Base-by-base conservation (phyloP, 2,113 vertebrate species). In the Podarcis muralis region DNA sequence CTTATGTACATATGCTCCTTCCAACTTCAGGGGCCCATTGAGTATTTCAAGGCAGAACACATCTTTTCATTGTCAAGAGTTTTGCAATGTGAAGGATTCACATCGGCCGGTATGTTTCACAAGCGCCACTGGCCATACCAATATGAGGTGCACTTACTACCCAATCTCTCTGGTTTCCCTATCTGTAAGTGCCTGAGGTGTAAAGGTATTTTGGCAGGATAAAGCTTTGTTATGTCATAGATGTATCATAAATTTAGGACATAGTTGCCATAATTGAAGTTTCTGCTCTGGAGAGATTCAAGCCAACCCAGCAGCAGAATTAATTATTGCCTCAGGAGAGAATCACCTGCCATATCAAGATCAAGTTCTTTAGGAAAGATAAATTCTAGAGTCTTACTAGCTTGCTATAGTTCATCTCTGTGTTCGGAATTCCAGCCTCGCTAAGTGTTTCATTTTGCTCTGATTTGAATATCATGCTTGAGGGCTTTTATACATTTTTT, bases 171-270 rank as follows among this genome's bases (percentile, higher is more conserved):
- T 74, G 20, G 12, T 79, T 94, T 78, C 62, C 1, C 90, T 91
- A 57, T 65, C 53, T 74, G 2, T 77, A 75, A 90, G 40, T 89
- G 79, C 74, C 81, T 53, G 76, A 92, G 81, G 94, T 87, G 25
- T 81, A 90, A 92, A 92, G 65, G 43, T 87, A 78, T 91, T 91
- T 32, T 66, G 88, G 62, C 37, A 86, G 79, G 92, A 91, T 89
- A 92, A 95, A 92, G 77, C 91, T 88, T 95, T 87, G 89, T 93
- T 94, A 94, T 85, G 89, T 94, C 91, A 93, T 66, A 90, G 85
- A 90, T 59, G 83, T 90, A 90, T 40, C 72, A 89, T 95, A 93
- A 95, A 95, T 96, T 94, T 95, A 90, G 91, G 95, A 88, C 7
- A 81, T 81, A 94, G 88, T 92, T 93, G 90, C 93, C 71, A 90